A percentile compares a stretch with the other conserved stretches of the same genome.
These are phyloP conservation scores for Teleiodes luculella DNA, from an alignment of 2,888 invertebrate species.

Conservation along the genomic window DNA sequence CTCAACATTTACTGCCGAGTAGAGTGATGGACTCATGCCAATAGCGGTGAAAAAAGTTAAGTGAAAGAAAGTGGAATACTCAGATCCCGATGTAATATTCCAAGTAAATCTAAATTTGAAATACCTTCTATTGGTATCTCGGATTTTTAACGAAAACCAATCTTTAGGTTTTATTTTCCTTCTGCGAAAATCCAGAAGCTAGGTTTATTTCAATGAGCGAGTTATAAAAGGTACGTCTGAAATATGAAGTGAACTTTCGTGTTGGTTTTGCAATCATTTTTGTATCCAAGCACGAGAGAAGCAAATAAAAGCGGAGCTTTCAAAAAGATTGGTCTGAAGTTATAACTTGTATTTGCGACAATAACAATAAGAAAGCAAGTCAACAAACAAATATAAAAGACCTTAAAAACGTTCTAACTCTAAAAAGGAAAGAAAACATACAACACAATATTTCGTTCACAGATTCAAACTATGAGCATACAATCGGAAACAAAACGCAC, in stretches of 20 bases:
- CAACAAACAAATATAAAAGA: too few species aligned
- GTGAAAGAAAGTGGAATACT: neutral
- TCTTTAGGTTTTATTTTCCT: neutral
- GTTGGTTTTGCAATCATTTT: neutral
- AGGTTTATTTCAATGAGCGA: neutral
- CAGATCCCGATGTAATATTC: neutral
- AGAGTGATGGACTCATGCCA: slow-evolving; percentile 12
- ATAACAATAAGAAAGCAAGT: too few species aligned
- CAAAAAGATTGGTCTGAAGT: too few species aligned
- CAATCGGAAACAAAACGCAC: too few species aligned
- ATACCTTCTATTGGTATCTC: neutral
- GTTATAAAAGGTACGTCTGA: neutral
- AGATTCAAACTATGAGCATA: too few species aligned
- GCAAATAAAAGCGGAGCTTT: too few species aligned
- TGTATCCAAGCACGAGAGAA: neutral
- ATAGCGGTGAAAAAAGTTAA: neutral
- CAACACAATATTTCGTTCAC: too few species aligned
- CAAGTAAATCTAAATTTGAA: neutral
- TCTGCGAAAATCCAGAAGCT: neutral
- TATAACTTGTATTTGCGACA: too few species aligned
- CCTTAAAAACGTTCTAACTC: too few species aligned
- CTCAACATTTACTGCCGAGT: slow-evolving; percentile 2
- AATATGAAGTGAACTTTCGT: neutral
- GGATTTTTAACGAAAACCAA: neutral
- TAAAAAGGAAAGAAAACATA: too few species aligned